Evolutionary conservation across 2,113 vertebrate species (phyloP), one percentile per base, ranked within the genome.

Genomic region (Heteronetta atricapilla): DNA sequence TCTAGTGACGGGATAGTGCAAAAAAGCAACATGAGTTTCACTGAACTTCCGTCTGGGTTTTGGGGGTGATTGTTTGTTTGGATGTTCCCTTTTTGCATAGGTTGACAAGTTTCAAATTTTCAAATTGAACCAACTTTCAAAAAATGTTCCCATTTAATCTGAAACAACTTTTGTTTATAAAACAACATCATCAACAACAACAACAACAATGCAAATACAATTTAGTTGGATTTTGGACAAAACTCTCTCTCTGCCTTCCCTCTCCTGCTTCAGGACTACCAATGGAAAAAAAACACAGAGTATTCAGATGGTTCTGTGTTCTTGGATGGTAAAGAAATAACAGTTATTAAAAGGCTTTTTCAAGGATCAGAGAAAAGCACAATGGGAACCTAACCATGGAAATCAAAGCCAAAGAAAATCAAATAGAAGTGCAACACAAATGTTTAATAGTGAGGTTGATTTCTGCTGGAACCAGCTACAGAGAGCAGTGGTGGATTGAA

Each of bases 341-440:
- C 34, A 76, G 62, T 58, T 73, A 90, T 64, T 95, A 81, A 92
- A 73, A 28, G 14, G 5, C 23, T 90, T 91, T 91, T 84, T 86
- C 72, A 73, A 29, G 53, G 70, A 92, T 95, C 73, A 63, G 73
- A 92, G 56, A n/a, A 93, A 93, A 89, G 66, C 36, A 88, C 64
- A 93, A 96, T 81, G 66, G 76, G 79, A 96, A 93, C 46, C 7
- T 68, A 92, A 88, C 53, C 26, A 59, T 42, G 62, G 53, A 93
- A 95, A 88, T 84, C 83, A 84, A 89, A 81, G 93, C 90, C 95
- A 96, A 96, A 84, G 73, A 72, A 93, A 96, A 94, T 92, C 77
- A 90, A 90, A 86, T 64, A 44, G 69, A 88, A 90, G 69, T 79
- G 60, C 50, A 92, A 90, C 66, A 62, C 81, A 82, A 94, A 91